Percentiles rank a stretch among this genome's conserved stretches.
phyloP scores from a whole-genome alignment of 2,113 vertebrate species.

The Malurus melanocephalus region DNA sequence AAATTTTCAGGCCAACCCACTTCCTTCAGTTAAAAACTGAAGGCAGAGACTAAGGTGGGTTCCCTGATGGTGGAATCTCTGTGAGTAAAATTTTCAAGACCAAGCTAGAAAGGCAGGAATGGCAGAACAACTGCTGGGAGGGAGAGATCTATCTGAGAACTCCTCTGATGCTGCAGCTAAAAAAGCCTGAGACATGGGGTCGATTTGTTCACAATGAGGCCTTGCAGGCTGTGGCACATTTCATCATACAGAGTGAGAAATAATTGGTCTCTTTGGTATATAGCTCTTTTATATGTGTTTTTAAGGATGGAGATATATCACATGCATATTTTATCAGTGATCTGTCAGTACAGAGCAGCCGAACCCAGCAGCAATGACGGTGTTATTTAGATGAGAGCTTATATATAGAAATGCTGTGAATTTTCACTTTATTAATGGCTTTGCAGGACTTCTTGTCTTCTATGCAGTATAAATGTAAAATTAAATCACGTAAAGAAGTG shows the following conservation, averaged over 20 bases:
- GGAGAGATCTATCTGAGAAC: background rate
- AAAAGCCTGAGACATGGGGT: background rate
- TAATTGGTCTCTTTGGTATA: background rate
- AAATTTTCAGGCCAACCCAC: background rate
- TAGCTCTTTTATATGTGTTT: background rate
- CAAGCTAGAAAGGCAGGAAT: background rate
- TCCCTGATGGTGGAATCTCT: background rate
- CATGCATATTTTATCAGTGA: background rate
- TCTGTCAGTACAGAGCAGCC: background rate
- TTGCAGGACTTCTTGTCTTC: background rate
- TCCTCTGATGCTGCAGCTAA: background rate
- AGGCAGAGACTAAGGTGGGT: background rate
- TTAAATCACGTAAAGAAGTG: background rate
- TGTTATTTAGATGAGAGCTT: background rate
- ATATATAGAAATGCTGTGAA: background rate
- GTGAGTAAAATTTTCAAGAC: background rate
- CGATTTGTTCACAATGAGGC: background rate
- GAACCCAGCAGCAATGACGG: background rate
- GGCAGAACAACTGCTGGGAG: background rate
- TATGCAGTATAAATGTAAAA: background rate
- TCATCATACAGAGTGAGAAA: background rate
- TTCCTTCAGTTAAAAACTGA: background rate
- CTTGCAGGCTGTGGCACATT: background rate
- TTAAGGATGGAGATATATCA: background rate
- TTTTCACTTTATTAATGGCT: conserved; percentile 1